phyloP scores from a whole-genome alignment of 2,113 vertebrate genomes.

The Clupea harengus region DNA sequence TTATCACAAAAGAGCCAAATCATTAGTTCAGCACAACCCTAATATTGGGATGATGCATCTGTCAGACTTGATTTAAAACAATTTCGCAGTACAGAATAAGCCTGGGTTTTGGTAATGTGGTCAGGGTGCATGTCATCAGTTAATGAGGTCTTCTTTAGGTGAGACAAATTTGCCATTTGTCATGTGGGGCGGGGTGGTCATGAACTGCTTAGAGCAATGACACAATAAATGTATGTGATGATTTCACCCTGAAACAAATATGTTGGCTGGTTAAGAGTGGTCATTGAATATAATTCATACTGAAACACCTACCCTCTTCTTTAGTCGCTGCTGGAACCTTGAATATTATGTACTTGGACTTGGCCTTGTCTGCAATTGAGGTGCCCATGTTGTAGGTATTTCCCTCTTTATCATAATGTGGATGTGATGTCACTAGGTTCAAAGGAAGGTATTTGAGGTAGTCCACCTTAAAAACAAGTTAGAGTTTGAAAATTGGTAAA shows the following conservation, averaged over 20 bases:
- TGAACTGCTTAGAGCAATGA: too few species aligned
- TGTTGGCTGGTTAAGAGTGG: too few species aligned
- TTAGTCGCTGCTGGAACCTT: constrained; percentile 75
- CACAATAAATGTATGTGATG: too few species aligned
- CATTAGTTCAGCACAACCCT: too few species aligned
- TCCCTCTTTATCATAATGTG: constrained; percentile 89
- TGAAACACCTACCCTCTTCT: constrained; percentile 66
- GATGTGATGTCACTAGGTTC: constrained; percentile 83
- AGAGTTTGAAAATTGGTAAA: neutral
- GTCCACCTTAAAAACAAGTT: constrained; percentile 75
- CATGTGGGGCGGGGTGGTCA: too few species aligned
- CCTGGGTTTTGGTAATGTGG: too few species aligned
- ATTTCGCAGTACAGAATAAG: neutral
- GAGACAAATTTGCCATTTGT: too few species aligned
- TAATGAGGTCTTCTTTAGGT: too few species aligned
- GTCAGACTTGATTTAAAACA: too few species aligned
- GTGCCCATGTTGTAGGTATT: constrained; percentile 90
- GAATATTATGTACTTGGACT: constrained; percentile 87
- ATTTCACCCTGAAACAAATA: too few species aligned
- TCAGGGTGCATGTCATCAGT: too few species aligned
- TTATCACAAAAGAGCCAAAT: neutral
- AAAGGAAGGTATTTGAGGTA: constrained; percentile 82
- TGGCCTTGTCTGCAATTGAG: constrained; percentile 87
- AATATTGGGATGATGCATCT: neutral
- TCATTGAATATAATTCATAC: neutral